Base-by-base conservation (phyloP, 2,888 invertebrate species). In the Empis stercorea region DNA sequence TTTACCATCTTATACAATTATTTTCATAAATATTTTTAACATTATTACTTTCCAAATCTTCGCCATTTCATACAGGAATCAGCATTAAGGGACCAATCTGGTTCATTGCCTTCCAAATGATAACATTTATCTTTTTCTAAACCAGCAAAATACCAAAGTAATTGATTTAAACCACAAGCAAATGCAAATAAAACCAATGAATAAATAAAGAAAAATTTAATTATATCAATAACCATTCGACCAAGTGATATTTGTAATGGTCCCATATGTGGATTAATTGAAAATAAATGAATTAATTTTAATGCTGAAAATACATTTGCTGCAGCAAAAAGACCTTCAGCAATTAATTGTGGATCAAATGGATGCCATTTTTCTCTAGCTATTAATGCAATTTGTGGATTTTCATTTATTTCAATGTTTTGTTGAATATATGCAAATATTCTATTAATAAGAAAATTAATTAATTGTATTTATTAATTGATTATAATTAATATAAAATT, bases 281-380 rank as follows among this genome's bases (percentile, higher is more conserved):
- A 92, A 71, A 93, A 93, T 59, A 93, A 74, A 64, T 93, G 91
- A 16, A 94, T 85, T 63, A 94, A 68, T 70, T 95, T 95, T 50
- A 95, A 71, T 4, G 92, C 91, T 65, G 89, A 89, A 64, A 91
- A 92, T 51, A 96, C 83, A 71, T 95, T 96, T 45, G 94, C 95
- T 1, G 88, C 93, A 10, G 95, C 93, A 68, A 94, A 95, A 44
- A 95, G 72, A 30, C 91, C 92, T 62, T 93, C 92, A 7, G 91
- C 87, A 30, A 96, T 87, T 9, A 96, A 73, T 62, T 94, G 92
- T 0, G 93, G 93, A 69, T 95, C 95, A 62, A 87, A 95, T 7
- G 87, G 85, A 54, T 88, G 79, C 95, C 95, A 96, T 45, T 85
- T 73, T 57, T 91, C 88, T 23, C 94, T 74, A 0, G 87, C 81